Evolutionary conservation across 1,140 invertebrate genomes (phyloP), one percentile per base, ranked within the genome.

Genomic region (Megalonaias nervosa): DNA sequence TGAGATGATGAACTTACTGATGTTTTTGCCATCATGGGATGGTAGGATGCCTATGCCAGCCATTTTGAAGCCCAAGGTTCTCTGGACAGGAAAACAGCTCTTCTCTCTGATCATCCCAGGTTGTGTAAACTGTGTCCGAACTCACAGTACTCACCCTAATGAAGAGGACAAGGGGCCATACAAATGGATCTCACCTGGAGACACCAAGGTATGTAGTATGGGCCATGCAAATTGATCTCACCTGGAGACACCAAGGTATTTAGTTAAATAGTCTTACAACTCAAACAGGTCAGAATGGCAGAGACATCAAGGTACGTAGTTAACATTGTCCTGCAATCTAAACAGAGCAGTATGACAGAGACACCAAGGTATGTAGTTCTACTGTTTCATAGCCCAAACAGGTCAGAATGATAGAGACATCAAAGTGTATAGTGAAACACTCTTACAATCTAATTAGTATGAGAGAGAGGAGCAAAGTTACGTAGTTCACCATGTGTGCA

Each of bases 1-100:
- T 26, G 86, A 99, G 91, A 97, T 99, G 92, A 99, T 99, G 98
- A 99, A 98, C 90, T 92, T 99, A 15, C 92, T 99, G 0, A 99
- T 99, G 98, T 98, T 97, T 87, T 93, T 99, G 86, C 99, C 99
- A 1, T 98, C 96, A 81, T 99, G 99, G 99, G 96, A 99, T 92
- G 98, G 98, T 48, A 98, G 98, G 92, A 96, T 99, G 93, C 99
- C 99, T 1, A 96, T 98, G 84, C 98, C 99, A 0, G 97, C 97
- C 77, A 99, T 99, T 85, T 91, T 99, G 6, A 99, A 99, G 92
- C 99, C 99, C 0, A 97, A 97, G 90, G 97, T 98, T 0, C 88
- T 99, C 61, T 99, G 98, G 98, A 99, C 99, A 2, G 94, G 94
- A 3, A 99, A 99, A 91, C 98, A 99, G 91, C 93, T 99, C 31